These are phyloP conservation scores for Melipona quadrifasciata DNA, from an alignment of 1,140 invertebrate genomes.

Conservation along the genomic window DNA sequence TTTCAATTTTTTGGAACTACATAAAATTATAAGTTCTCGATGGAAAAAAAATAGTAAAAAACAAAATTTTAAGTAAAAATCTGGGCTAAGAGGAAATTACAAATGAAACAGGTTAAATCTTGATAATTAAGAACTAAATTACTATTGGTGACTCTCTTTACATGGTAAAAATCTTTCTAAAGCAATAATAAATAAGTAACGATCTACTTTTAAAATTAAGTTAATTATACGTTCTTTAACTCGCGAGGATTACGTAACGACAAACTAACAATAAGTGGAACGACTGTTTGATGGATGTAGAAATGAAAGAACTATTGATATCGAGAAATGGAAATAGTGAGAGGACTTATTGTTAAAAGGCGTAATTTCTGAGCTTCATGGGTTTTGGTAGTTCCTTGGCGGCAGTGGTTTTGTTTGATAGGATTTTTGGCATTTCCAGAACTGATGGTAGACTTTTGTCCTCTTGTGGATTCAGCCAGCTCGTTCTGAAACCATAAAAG, in stretches of 20 bases:
- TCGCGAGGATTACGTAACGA: neutral
- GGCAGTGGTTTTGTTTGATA: slow-evolving; percentile 44
- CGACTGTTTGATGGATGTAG: neutral
- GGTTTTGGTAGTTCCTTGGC: slow-evolving; percentile 70
- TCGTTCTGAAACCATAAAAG: slow-evolving; percentile 34
- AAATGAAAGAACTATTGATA: neutral
- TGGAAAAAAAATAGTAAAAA: too few relatives aligned
- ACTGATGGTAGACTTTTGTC: slow-evolving; percentile 46
- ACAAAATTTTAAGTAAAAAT: too few relatives aligned
- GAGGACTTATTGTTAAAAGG: slow-evolving; percentile 32
- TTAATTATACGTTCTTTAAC: neutral
- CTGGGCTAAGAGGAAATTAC: neutral
- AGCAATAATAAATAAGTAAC: neutral
- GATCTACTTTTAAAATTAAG: neutral
- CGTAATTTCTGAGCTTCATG: slow-evolving; percentile 41
- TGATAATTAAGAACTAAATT: neutral
- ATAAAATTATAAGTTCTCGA: too few relatives aligned
- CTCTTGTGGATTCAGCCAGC: slow-evolving; percentile 49
- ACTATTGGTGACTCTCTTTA: neutral
- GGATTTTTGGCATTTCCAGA: slow-evolving; percentile 64
- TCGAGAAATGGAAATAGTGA: neutral
- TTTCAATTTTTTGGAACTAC: too few relatives aligned
- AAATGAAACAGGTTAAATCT: neutral
- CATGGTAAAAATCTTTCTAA: neutral
- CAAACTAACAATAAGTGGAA: neutral